phyloP scores from a whole-genome alignment of 1,140 invertebrate genomes.

The Stegodyphus mimosarum region DNA sequence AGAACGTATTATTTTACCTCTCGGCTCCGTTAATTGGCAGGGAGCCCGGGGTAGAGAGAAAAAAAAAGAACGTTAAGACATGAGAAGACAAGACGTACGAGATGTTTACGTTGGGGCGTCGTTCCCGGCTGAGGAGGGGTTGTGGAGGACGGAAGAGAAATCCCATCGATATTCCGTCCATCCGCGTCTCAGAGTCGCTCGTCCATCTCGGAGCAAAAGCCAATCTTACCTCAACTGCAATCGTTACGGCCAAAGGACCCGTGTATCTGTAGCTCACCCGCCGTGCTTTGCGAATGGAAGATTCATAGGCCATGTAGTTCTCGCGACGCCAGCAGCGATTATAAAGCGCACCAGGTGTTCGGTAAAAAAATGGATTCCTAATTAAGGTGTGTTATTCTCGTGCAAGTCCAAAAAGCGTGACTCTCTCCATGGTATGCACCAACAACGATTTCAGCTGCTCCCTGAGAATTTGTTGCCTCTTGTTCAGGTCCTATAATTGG shows the following conservation, averaged over 20 bases:
- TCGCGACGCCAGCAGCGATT: no score
- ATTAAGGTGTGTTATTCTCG: no score
- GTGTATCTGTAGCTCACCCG: no score
- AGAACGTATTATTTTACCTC: slow-evolving; percentile 55
- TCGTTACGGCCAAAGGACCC: background rate
- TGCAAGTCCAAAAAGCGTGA: no score
- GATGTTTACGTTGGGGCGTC: slow-evolving; percentile 51
- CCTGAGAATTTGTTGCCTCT: no score
- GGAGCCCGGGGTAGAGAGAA: slow-evolving; percentile 13
- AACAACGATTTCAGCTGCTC: no score
- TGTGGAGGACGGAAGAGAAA: background rate
- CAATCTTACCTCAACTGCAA: background rate
- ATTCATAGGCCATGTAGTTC: no score
- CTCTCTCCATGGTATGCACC: no score
- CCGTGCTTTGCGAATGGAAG: no score
- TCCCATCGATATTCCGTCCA: slow-evolving; percentile 27
- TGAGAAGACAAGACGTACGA: slow-evolving; percentile 38
- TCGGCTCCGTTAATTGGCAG: slow-evolving; percentile 42
- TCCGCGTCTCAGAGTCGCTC: background rate
- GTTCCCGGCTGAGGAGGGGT: background rate
- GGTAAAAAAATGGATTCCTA: no score
- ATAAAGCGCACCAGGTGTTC: no score
- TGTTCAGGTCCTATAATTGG: no score
- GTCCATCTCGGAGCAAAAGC: background rate
- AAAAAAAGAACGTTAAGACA: slow-evolving; percentile 25